Conservation (phyloP, 2,888 invertebrate species). For the Epirrita christyi region DNA sequence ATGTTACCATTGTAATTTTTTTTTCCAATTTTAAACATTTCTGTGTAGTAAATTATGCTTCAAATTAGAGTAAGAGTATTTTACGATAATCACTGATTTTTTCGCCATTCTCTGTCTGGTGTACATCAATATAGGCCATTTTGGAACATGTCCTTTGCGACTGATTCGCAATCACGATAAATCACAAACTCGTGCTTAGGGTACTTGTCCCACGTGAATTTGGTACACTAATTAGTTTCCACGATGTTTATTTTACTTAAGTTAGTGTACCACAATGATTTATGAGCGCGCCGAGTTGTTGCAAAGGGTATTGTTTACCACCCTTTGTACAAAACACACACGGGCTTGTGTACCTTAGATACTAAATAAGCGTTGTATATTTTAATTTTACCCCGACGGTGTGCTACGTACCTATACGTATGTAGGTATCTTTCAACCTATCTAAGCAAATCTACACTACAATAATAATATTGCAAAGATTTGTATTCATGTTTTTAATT, state of each 20-base stretch:
- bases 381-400: slow-evolving; percentile 27
- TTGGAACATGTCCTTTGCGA: no score
- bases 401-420: not conserved
- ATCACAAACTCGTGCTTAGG: slow-evolving; percentile 28
- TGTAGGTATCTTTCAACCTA: slow-evolving; percentile 8
- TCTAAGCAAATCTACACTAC: not conserved
- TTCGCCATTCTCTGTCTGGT: no score
- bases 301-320: slow-evolving; percentile 46
- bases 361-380: slow-evolving; percentile 37
- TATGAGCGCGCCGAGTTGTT: slow-evolving; percentile 61
- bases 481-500: no score
- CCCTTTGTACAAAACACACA: slow-evolving; percentile 42
- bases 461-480: no score
- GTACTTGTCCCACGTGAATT: slow-evolving; percentile 82
- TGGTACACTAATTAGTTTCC: slow-evolving; percentile 81
- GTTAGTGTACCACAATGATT: slow-evolving; percentile 75
- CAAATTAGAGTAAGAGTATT: no score
- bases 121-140: no score
- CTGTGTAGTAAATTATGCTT: no score
- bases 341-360: slow-evolving; percentile 24
- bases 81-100: no score
- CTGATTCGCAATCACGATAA: no score
- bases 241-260: slow-evolving; percentile 80
- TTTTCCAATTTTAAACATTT: no score
- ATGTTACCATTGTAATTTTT: no score